Base-by-base conservation (phyloP, 2,797 vertebrate species). In the Cetoscarus ocellatus region DNA sequence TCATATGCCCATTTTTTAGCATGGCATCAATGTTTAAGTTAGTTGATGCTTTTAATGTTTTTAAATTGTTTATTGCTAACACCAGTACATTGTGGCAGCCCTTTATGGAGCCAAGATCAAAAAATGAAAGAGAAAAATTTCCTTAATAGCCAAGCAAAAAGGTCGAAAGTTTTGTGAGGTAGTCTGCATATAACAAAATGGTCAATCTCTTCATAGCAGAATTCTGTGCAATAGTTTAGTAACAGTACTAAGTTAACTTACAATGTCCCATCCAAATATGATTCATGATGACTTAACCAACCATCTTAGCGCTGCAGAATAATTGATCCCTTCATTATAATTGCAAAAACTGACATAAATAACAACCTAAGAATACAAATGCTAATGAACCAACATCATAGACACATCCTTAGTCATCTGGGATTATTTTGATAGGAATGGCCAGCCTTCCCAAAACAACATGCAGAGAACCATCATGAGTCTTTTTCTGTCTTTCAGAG, bases 371-470 rank as follows among this genome's bases (percentile, higher is more conserved):
- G 49, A 1, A 61, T 55, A 67, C 13, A 74, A 34, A 38, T 44
- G 4, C 1, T 19, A 60, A 39, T 14, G 50, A 44, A 17, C 39
- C 58, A 71, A 7, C 35, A 63, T 7, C 0, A 67, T 58, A 55
- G 42, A 63, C 0, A 17, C 60, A 0, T 69, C 52, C 44, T 66
- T 92, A 93, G 36, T 90, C 68, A 75, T 94, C 93, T 0, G 94
- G 94, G 50, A 95, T 91, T 18, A 95, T 94, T 86, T 79, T 93
- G 58, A 95, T 82, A 14, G 93, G 94, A 84, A 95, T 94, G 65
- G 92, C 94, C 80, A 95, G 85, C 76, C 90, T 92, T 90, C 95
- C 94, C 68, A 95, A 59, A 64, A 94, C 82, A 60, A 95, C 89
- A 67, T 94, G 92, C 53, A 95, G 84, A 67, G 91, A 91, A 60